phyloP scores from a whole-genome alignment of 1,140 invertebrate genomes.

The Drosophila murphyi region DNA sequence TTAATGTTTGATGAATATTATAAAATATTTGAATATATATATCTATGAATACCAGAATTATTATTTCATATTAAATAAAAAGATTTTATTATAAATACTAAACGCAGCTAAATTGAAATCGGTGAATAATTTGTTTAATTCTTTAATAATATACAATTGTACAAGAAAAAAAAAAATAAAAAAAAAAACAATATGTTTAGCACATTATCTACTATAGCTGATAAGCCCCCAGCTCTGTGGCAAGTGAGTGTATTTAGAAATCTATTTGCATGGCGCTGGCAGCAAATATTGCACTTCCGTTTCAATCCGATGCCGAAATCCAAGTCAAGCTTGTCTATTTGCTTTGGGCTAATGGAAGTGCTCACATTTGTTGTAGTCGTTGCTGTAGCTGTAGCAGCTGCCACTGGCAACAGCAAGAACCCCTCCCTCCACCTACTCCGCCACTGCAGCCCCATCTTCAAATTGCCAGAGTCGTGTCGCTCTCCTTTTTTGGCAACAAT shows the following conservation, averaged over 20 bases:
- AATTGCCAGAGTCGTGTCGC: neutral
- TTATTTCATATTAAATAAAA: no score
- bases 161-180: no score
- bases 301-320: slow-evolving; percentile 62
- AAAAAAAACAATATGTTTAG: neutral
- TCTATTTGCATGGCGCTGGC: slow-evolving; percentile 66
- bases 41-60: no score
- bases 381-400: slow-evolving; percentile 10
- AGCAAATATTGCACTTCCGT: slow-evolving; percentile 76
- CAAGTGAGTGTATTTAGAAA: slow-evolving; percentile 48
- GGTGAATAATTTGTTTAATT: no score
- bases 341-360: slow-evolving; percentile 70
- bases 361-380: slow-evolving; percentile 27
- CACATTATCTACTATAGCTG: neutral
- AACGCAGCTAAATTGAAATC: no score
- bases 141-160: no score
- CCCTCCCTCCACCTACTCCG: neutral
- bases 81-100: no score
- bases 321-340: slow-evolving; percentile 78
- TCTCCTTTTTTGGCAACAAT: slow-evolving; percentile 65
- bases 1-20: no score
- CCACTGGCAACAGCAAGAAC: neutral
- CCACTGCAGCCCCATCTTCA: neutral
- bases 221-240: neutral
- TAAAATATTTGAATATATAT: no score